Evolutionary conservation across 2,113 vertebrate species (phyloP).

Genomic region (Pipa parva): DNA sequence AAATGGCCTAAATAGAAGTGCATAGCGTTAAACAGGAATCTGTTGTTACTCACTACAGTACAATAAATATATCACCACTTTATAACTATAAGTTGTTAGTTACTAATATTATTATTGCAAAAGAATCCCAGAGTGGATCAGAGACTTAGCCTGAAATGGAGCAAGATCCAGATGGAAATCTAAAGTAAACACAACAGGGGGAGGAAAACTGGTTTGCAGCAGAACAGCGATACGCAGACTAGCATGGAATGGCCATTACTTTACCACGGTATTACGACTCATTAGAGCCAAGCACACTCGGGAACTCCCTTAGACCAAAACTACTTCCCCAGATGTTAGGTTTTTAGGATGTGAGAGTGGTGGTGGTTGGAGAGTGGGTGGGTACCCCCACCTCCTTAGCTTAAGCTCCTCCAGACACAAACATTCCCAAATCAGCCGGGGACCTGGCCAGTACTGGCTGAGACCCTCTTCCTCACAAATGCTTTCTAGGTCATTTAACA

Average conservation of each 20-base stretch:
- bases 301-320: conserved; percentile 76
- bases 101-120: conserved; percentile 19
- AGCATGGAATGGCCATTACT: conserved; percentile 81
- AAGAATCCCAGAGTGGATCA: conserved; percentile 16
- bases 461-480: conserved; percentile 55
- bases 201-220: conserved; percentile 7
- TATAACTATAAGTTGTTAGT: conserved; percentile 21
- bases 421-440: conserved; percentile 62
- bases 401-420: conserved; percentile 68
- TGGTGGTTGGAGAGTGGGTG: conserved; percentile 8
- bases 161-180: conserved; percentile 14
- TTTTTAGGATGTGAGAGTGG: conserved; percentile 78
- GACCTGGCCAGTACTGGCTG: conserved; percentile 55
- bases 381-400: conserved; percentile 56
- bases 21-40: not conserved
- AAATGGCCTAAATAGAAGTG: too few species aligned
- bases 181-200: not conserved
- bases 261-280: conserved; percentile 84
- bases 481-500: conserved; percentile 78
- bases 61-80: conserved; percentile 35
- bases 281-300: conserved; percentile 77
- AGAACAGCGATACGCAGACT: conserved; percentile 33
- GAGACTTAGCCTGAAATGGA: not conserved
- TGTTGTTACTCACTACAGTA: not conserved
- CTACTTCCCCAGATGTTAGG: conserved; percentile 89